Percentiles rank a stretch among this genome's conserved stretches.
Conservation (phyloP, 2,797 vertebrate species). For the Gymnocypris eckloni region DNA sequence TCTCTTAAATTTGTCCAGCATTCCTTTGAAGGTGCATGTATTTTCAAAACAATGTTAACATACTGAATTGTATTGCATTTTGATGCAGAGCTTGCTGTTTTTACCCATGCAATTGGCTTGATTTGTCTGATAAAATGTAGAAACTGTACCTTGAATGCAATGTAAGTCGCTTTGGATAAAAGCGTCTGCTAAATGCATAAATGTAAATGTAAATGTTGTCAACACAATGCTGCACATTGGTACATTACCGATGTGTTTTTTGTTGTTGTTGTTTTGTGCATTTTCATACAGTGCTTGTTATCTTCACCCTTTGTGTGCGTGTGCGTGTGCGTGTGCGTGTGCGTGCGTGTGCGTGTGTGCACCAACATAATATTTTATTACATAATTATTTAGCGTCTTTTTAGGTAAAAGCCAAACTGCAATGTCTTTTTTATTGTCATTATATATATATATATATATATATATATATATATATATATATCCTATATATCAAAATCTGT, state of each 20-base stretch:
- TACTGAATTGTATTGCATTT: not conserved
- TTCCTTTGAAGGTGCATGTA: not conserved
- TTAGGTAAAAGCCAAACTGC: not conserved
- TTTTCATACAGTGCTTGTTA: not conserved
- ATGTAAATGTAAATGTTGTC: no score
- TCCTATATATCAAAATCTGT: no score
- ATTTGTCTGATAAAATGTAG: no score
- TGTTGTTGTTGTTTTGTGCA: not conserved
- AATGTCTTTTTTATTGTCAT: not conserved
- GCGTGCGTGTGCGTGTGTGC: no score
- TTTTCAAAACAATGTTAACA: not conserved
- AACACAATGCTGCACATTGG: not conserved
- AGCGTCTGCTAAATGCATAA: no score
- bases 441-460: no score
- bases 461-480: no score
- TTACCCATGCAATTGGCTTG: not conserved
- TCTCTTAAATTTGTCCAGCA: not conserved
- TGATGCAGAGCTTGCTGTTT: not conserved
- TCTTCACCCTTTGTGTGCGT: not conserved
- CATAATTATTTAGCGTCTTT: not conserved
- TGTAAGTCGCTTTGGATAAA: no score
- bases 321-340: no score
- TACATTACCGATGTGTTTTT: not conserved
- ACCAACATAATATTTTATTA: no score
- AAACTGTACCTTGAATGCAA: no score